A percentile compares a stretch with the other conserved stretches of the same genome.
These are phyloP conservation scores for Urocolius indicus DNA, from an alignment of 2,113 vertebrate genomes.

Conservation along the genomic window DNA sequence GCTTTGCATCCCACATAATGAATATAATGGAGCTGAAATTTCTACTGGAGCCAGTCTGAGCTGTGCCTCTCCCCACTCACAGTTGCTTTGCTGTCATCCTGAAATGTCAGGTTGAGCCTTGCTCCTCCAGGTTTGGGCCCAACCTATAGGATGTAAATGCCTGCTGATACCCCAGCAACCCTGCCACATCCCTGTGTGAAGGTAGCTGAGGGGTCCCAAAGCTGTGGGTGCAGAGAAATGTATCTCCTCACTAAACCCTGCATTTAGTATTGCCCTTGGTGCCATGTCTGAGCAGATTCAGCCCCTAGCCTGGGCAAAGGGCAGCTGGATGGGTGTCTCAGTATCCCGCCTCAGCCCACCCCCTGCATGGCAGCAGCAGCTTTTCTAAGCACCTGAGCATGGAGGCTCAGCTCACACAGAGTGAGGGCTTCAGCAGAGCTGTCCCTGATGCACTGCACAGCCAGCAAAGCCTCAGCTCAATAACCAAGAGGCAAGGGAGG, in stretches of 20 bases:
- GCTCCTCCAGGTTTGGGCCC: not conserved
- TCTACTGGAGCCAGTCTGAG: not conserved
- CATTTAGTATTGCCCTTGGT: not conserved
- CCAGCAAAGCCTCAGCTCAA: not conserved
- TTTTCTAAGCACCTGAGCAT: not conserved
- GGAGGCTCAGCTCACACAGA: not conserved
- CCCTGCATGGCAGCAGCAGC: accelerated
- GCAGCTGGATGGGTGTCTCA: not conserved
- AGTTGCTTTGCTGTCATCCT: not conserved
- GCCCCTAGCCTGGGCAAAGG: not conserved
- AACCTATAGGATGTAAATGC: not conserved
- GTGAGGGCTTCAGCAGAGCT: accelerated
- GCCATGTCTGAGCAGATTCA: not conserved
- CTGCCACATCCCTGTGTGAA: not conserved
- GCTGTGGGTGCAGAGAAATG: not conserved
- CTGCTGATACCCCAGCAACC: accelerated
- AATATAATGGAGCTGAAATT: not conserved
- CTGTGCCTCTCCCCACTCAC: not conserved
- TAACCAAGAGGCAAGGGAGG: accelerated
- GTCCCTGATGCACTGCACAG: accelerated
- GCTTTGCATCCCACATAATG: not conserved
- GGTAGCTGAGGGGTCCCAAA: too few relatives aligned
- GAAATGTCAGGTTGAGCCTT: not conserved
- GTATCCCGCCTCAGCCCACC: not conserved
- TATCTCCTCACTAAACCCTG: not conserved